These are phyloP conservation scores for Philopotamus ludificatus DNA, from an alignment of 1,140 invertebrate genomes.

Conservation along the genomic window DNA sequence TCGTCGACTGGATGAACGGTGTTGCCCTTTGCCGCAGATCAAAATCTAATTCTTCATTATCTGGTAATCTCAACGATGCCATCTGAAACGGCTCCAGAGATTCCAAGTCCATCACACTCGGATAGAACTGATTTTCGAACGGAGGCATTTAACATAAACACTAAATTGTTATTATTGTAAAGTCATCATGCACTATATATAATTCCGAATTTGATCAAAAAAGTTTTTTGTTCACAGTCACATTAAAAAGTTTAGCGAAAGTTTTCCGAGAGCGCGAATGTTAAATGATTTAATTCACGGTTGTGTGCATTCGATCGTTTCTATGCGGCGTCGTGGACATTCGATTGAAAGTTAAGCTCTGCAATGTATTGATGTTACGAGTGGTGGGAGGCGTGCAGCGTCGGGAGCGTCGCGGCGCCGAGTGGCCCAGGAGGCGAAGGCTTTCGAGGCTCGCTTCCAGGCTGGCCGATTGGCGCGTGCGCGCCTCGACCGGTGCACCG, in stretches of 20 bases:
- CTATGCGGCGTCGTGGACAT: too few relatives aligned
- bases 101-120: conserved; percentile 29
- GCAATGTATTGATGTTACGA: too few relatives aligned
- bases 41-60: conserved; percentile 53
- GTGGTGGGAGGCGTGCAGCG: conserved; percentile 44
- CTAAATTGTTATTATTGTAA: too few relatives aligned
- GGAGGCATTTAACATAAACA: conserved; percentile 26
- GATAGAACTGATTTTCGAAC: conserved; percentile 14
- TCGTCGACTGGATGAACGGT: conserved; percentile 22
- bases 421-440: conserved; percentile 12
- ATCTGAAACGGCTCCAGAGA: conserved; percentile 48
- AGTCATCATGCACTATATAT: too few relatives aligned
- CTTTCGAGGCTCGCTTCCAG: conserved; percentile 1
- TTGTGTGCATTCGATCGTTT: too few relatives aligned
- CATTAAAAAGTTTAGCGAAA: too few relatives aligned
- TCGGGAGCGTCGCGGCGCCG: conserved; percentile 43
- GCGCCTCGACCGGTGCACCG: conserved; percentile 13
- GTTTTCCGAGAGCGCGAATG: too few relatives aligned
- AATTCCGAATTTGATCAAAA: too few relatives aligned
- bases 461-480: conserved; percentile 12
- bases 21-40: conserved; percentile 46
- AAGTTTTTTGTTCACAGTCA: too few relatives aligned
- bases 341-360: too few relatives aligned
- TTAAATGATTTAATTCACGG: too few relatives aligned
- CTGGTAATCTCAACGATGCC: conserved; percentile 55